Percentiles rank a stretch among this genome's conserved stretches.
Evolutionary conservation across 2,113 vertebrate species (phyloP).

Genomic region (Aix galericulata): DNA sequence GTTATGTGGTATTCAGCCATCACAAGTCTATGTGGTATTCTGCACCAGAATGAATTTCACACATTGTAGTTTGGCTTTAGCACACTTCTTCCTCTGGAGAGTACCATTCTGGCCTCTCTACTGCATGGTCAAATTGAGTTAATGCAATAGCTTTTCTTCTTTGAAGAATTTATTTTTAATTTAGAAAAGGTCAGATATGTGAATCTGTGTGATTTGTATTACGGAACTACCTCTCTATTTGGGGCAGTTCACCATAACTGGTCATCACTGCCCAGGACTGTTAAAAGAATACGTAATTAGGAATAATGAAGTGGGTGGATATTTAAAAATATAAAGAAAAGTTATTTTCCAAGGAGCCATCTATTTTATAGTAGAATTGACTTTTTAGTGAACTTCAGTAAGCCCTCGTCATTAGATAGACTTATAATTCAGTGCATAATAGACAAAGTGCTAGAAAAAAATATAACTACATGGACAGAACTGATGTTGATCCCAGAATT

Average conservation of each 20-base stretch:
- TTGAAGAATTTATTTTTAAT: not conserved
- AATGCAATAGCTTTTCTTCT: not conserved
- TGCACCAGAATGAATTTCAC: not conserved
- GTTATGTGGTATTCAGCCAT: not conserved
- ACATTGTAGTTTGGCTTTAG: not conserved
- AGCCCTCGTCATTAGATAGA: not conserved
- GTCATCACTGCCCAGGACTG: not conserved
- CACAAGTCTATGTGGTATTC: not conserved
- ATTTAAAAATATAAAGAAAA: slow-evolving; percentile 6
- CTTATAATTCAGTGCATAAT: not conserved
- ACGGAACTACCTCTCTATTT: slow-evolving; percentile 18
- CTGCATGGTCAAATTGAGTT: not conserved
- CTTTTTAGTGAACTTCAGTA: not conserved
- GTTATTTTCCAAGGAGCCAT: not conserved
- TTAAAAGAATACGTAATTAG: not conserved
- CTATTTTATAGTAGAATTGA: not conserved
- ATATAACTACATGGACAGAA: not conserved
- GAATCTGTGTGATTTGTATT: slow-evolving; percentile 16
- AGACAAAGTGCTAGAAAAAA: not conserved
- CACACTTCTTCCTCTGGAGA: not conserved
- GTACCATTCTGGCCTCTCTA: not conserved
- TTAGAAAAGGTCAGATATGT: slow-evolving; percentile 9
- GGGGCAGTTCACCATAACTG: not conserved
- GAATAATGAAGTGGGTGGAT: not conserved
- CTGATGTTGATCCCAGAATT: not conserved